These are phyloP conservation scores for Willowsia nigromaculata DNA, from an alignment of 2,888 invertebrate genomes.

Conservation along the genomic window DNA sequence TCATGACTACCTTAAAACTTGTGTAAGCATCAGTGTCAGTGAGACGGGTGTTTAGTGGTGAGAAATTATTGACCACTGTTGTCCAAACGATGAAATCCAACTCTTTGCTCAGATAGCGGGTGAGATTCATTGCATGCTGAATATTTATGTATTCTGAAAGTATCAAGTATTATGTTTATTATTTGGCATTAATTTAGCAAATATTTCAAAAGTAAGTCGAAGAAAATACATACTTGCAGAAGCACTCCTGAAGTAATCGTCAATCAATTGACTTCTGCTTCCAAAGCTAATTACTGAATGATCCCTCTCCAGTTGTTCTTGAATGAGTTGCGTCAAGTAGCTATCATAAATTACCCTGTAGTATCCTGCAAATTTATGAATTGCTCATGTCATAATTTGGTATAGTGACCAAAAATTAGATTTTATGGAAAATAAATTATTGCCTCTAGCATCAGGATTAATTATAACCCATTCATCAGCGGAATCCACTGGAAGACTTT, in stretches of 20 bases:
- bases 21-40: conserved; percentile 30
- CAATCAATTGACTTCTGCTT: conserved; percentile 60
- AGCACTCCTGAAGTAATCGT: conserved; percentile 60
- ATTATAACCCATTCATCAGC: conserved; percentile 59
- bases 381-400: background rate
- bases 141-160: conserved; percentile 41
- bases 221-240: background rate
- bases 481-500: background rate
- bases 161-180: background rate
- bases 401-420: background rate
- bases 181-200: background rate
- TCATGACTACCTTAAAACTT: background rate
- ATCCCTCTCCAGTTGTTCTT: conserved; percentile 39
- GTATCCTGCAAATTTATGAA: conserved; percentile 36
- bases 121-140: conserved; percentile 59
- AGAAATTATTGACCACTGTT: conserved; percentile 65
- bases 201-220: background rate
- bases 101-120: conserved; percentile 66
- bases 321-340: conserved; percentile 35
- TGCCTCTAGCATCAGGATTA: conserved; percentile 72
- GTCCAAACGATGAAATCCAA: conserved; percentile 73
- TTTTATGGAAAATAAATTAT: background rate
- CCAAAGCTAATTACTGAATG: conserved; percentile 31
- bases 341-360: conserved; percentile 71
- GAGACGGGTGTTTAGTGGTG: conserved; percentile 28